Evolutionary conservation across 2,113 vertebrate genomes (phyloP), one percentile per base, ranked within the genome.

Genomic region (Meleagris gallopavo): DNA sequence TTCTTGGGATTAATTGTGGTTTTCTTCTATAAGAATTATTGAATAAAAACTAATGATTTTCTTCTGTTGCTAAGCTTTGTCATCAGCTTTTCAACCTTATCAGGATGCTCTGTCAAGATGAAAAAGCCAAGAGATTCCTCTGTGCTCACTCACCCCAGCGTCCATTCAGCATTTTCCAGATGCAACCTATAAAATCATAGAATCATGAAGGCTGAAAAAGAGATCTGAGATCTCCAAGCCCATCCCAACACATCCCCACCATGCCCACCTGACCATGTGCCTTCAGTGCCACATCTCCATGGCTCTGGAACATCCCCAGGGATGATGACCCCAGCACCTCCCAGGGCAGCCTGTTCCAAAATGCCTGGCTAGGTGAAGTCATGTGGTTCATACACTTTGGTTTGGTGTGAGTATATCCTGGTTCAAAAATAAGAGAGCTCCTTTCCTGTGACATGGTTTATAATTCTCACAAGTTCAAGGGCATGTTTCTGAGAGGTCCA

Each of bases 91-190:
- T 32, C 64, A 76, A 11, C 16, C 60, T 18, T n/a, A 43, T 3
- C 69, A 20, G 34, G 41, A 7, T 13, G 4, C 25, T 9, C 36
- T n/a, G 40, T 80, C 36, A 9, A 1, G 0, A 6, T 10, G 50
- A 52, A 17, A 67, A 36, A 34, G 9, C 6, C 58, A 64, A 38
- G 19, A 54, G 64, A 4, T 20, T 41, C 2, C 45, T 4, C 50
- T 19, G 1, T 6, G 54, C 3, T 8, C 30, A 32, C 30, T 38
- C 16, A 40, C 5, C 21, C 22, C 50, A 18, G 4, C 17, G 11
- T 38, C 29, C 29, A 6, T 20, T 32, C 72, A 65, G n/a, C 34
- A 36, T 41, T 77, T 66, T 36, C 55, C 27, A 70, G 45, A 13
- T 18, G 50, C 17, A 86, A 22, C 6, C 32, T 29, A 34, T 21